Conservation (phyloP, 2,888 invertebrate genomes). For the Pammene aurita region DNA sequence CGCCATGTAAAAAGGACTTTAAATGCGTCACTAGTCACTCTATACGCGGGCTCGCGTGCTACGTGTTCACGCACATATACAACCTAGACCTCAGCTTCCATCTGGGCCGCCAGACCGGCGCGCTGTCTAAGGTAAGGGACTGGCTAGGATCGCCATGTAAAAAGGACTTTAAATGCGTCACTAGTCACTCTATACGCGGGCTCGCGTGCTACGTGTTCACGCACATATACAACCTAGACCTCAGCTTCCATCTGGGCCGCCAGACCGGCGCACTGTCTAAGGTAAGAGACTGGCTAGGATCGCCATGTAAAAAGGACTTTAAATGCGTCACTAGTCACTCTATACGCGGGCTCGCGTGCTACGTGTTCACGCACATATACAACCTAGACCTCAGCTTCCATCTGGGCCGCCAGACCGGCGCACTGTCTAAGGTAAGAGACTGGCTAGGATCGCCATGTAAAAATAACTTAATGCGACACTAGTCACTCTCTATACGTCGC, state of each 20-base stretch:
- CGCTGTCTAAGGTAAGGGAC: constrained; percentile 91
- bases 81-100: constrained; percentile 97
- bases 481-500: constrained; percentile 97
- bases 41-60: constrained; percentile 95
- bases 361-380: constrained; percentile 98
- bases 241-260: constrained; percentile 95
- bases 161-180: constrained; percentile 84
- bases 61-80: constrained; percentile 98
- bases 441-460: constrained; percentile 1
- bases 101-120: constrained; percentile 96
- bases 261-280: constrained; percentile 98
- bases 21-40: constrained; percentile 96
- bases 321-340: constrained; percentile 96
- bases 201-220: constrained; percentile 97
- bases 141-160: constrained; percentile 1
- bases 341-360: constrained; percentile 95
- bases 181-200: constrained; percentile 97
- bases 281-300: constrained; percentile 71
- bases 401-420: constrained; percentile 96
- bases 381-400: constrained; percentile 97
- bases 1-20: background rate
- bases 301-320: background rate
- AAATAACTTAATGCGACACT: constrained; percentile 86
- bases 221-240: constrained; percentile 97
- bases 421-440: constrained; percentile 90